phyloP scores from a whole-genome alignment of 2,113 vertebrate species.

The Catharus bicknelli region DNA sequence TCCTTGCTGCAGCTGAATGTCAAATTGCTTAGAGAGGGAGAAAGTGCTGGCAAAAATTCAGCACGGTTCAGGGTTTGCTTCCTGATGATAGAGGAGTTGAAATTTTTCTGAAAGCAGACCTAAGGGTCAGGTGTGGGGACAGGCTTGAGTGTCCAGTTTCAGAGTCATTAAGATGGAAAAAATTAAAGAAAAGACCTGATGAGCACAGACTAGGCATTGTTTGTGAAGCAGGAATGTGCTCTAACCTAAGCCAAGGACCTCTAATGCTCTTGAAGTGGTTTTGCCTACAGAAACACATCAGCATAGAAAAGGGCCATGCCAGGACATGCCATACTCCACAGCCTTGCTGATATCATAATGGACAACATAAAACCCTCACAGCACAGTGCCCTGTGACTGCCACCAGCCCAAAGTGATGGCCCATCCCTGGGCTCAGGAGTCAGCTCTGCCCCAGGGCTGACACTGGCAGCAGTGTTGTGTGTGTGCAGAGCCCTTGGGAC shows the following conservation, averaged over 20 bases:
- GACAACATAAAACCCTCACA: neutral
- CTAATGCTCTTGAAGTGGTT: neutral
- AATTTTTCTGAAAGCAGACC: neutral
- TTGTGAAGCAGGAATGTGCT: neutral
- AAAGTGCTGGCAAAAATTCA: neutral
- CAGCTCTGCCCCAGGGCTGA: fast-evolving
- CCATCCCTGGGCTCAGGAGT: neutral
- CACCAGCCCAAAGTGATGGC: neutral
- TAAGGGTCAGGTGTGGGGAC: neutral
- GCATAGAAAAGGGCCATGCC: neutral
- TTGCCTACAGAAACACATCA: neutral
- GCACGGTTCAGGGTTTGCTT: neutral
- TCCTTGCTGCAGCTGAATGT: neutral
- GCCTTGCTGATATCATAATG: neutral
- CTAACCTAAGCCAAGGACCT: neutral
- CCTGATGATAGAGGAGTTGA: neutral
- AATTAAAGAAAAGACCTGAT: neutral
- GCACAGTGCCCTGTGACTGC: neutral
- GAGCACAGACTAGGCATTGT: neutral
- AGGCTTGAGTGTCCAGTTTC: neutral
- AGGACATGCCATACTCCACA: fast-evolving
- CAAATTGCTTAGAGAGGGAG: neutral
- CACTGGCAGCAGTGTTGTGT: fast-evolving
- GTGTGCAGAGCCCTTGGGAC: neutral
- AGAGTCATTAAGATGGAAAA: neutral